Evolutionary conservation across 2,797 vertebrate genomes (phyloP).

Genomic region (Rhyacichthys aspro): DNA sequence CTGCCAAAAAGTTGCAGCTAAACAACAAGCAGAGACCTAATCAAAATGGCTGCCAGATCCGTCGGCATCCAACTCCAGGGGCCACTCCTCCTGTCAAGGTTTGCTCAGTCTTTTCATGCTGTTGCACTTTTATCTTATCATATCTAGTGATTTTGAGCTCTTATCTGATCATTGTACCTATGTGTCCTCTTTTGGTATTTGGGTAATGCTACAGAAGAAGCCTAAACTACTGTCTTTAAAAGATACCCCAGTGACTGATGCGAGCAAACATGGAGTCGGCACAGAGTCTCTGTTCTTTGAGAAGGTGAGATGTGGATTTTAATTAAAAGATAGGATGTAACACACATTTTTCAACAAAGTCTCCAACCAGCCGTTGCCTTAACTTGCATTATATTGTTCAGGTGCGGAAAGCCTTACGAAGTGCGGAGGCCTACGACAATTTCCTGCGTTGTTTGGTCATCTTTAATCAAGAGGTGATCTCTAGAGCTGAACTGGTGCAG

Average conservation of each 20-base stretch:
- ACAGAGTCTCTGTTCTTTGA: conserved; percentile 98
- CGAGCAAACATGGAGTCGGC: conserved; percentile 92
- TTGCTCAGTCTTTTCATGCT: neutral
- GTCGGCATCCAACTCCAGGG: conserved; percentile 86
- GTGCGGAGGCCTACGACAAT: conserved; percentile 94
- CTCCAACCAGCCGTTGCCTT: neutral
- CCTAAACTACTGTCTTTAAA: conserved; percentile 91
- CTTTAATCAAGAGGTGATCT: conserved; percentile 99
- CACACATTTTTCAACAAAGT: no score
- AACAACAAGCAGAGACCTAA: conserved; percentile 94
- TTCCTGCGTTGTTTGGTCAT: conserved; percentile 97
- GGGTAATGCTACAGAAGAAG: conserved; percentile 88
- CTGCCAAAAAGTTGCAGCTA: conserved; percentile 92
- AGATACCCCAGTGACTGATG: conserved; percentile 88
- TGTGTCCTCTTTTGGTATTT: neutral
- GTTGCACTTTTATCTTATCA: neutral
- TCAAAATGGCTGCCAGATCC: conserved; percentile 94
- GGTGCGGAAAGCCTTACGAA: conserved; percentile 96
- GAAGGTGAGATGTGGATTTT: conserved; percentile 81
- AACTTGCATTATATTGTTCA: conserved; percentile 41
- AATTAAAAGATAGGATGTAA: no score
- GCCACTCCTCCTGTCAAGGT: conserved; percentile 68
- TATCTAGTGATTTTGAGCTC: neutral
- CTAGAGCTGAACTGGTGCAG: conserved; percentile 94
- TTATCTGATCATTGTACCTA: conserved; percentile 15